A percentile compares a stretch with the other conserved stretches of the same genome.
phyloP scores from a whole-genome alignment of 2,888 invertebrate species.

The Philereme vetulata region DNA sequence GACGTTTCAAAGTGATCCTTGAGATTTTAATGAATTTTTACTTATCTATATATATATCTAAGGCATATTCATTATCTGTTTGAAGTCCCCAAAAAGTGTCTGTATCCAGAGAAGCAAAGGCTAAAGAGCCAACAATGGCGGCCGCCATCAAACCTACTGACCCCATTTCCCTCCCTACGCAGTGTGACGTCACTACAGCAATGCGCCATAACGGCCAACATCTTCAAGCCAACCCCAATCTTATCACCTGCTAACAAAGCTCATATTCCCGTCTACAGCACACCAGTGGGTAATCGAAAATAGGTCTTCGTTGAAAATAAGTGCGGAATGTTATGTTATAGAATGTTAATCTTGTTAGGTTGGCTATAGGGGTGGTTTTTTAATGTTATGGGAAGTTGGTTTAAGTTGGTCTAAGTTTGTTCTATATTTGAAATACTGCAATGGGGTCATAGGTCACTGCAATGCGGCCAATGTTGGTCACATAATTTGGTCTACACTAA shows the following conservation, averaged over 20 bases:
- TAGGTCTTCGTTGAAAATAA: slow-evolving; percentile 2
- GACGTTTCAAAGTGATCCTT: too few relatives aligned
- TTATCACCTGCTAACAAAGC: slow-evolving; percentile 39
- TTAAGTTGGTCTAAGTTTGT: slow-evolving; percentile 26
- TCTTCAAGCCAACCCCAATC: slow-evolving; percentile 45
- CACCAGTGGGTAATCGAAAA: slow-evolving; percentile 8
- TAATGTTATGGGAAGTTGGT: neutral
- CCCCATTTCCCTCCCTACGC: slow-evolving; percentile 63
- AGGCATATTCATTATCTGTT: too few relatives aligned
- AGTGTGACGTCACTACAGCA: slow-evolving; percentile 71
- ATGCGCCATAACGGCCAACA: slow-evolving; percentile 57
- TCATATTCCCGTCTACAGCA: neutral
- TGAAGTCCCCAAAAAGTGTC: neutral
- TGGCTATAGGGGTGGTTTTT: neutral
- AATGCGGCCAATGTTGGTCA: slow-evolving; percentile 33
- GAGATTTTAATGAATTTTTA: too few relatives aligned
- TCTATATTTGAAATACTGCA: slow-evolving; percentile 31
- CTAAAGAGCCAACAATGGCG: slow-evolving; percentile 36
- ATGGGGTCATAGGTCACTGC: slow-evolving; percentile 40
- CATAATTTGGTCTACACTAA: too few relatives aligned
- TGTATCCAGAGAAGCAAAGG: neutral
- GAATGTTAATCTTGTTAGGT: too few relatives aligned
- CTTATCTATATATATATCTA: too few relatives aligned
- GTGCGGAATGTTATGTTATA: neutral
- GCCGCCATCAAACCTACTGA: slow-evolving; percentile 59